Base-by-base conservation (phyloP, 2,888 invertebrate genomes). In the Pachymerium ferrugineum region DNA sequence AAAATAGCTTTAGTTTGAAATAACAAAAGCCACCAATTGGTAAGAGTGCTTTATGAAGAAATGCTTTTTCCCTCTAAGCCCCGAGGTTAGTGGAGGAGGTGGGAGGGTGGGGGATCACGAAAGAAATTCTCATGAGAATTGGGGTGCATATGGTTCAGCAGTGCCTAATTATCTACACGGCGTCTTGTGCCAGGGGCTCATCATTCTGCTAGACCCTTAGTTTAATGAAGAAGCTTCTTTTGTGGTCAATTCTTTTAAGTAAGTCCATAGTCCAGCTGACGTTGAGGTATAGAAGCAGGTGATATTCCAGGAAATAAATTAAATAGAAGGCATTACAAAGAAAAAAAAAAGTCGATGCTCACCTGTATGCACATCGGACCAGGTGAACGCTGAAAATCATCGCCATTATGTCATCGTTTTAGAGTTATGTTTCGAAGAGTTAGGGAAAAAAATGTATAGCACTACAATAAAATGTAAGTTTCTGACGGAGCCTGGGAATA, bases 71-170 rank as follows among this genome's bases (percentile, higher is more conserved):
- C 14, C 42, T 42, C 14, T 42, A 42, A n/a, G 42, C 42, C 42
- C 16, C 42, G 42, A 42, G 42, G n/a, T 14, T 42, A 4, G 12
- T n/a, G 6, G 16, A 3, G 42, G 42, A 16, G 14, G 6, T 42
- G 42, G 42, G 33, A 8, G 42, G 42, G 5, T 12, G n/a, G 16
- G 14, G 14, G 42, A 4, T n/a, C n/a, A n/a, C n/a, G n/a, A 16
- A 14, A 42, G 42, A 42, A 42, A 42, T 42, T 42, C 42, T 42
- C 42, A 42, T 42, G 42, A 42, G 42, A 42, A 42, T 42, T 42
- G 42, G 42, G 42, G 42, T 42, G 42, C 42, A 42, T 42, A 42
- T 42, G 42, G 42, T 42, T 42, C 42, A 42, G 42, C 42, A 42
- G 42, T 42, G 42, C 42, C 42, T 42, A 42, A 42, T 42, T 42